phyloP scores from a whole-genome alignment of 2,888 invertebrate species.

The Mythimna albipuncta region DNA sequence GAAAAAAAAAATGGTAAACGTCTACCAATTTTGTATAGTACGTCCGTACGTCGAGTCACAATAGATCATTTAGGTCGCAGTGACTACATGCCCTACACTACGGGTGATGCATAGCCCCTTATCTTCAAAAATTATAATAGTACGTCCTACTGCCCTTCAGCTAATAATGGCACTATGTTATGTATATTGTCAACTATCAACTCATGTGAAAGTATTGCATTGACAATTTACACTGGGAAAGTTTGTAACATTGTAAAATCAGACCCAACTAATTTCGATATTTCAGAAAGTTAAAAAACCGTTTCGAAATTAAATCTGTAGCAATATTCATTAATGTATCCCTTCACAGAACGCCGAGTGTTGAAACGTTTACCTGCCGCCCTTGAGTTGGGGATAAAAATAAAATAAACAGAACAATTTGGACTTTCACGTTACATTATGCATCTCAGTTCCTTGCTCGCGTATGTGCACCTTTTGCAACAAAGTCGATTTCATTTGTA shows the following conservation, averaged over 20 bases:
- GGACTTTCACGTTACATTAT: conserved; percentile 61
- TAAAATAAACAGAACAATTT: conserved; percentile 56
- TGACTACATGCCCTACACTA: no score
- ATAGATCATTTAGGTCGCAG: no score
- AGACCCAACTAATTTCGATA: conserved; percentile 12
- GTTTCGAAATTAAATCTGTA: conserved; percentile 31
- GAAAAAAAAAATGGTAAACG: no score
- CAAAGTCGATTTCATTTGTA: conserved; percentile 16
- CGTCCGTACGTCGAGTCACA: no score
- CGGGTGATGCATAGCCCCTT: no score
- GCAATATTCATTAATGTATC: conserved; percentile 37
- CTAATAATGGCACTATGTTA: no score
- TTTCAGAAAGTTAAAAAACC: conserved; percentile 24
- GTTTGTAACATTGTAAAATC: conserved; percentile 20
- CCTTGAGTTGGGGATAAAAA: conserved; percentile 68
- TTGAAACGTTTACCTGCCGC: conserved; percentile 55
- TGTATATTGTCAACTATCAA: neutral
- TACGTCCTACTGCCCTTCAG: no score
- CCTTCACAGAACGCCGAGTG: conserved; percentile 51
- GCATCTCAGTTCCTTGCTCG: conserved; percentile 33
- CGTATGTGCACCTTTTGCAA: conserved; percentile 15
- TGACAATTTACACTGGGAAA: neutral
- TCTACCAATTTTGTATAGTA: no score
- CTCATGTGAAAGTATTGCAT: neutral
- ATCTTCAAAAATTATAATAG: no score